These are phyloP conservation scores for Drosophila histrio DNA, from an alignment of 2,888 invertebrate genomes.

Conservation along the genomic window DNA sequence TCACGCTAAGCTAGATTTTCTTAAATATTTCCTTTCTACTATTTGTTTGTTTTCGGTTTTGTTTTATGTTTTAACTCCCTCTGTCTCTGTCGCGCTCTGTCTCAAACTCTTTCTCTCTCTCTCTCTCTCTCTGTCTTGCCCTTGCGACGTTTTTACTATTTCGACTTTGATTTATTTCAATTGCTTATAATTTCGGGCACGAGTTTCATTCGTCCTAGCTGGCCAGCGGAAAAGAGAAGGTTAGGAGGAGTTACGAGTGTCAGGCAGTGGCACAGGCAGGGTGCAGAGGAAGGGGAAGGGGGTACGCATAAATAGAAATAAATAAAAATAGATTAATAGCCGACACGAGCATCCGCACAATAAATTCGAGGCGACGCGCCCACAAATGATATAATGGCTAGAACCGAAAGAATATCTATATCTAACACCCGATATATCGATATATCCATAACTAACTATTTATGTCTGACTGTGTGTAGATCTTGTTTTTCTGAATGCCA, in stretches of 20 bases:
- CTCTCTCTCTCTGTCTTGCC: not conserved
- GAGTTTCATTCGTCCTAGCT: slow-evolving; percentile 28
- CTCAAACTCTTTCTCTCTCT: not conserved
- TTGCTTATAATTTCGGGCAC: slow-evolving; percentile 76
- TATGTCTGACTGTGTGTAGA: not conserved
- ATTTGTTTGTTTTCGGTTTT: not conserved
- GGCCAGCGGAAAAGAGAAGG: not conserved
- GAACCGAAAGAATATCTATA: slow-evolving; percentile 31
- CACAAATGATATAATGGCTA: slow-evolving; percentile 54
- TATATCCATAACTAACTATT: slow-evolving; percentile 2
- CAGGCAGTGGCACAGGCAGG: not conserved
- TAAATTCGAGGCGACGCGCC: slow-evolving; percentile 61
- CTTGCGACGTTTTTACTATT: slow-evolving; percentile 60
- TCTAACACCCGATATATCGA: slow-evolving; percentile 16
- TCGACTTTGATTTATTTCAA: slow-evolving; percentile 75
- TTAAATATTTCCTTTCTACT: not conserved
- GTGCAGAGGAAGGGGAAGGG: not conserved
- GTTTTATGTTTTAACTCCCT: not conserved
- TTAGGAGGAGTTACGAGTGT: not conserved
- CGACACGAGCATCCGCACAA: slow-evolving; percentile 59
- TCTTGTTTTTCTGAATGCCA: not conserved
- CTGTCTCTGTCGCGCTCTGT: not conserved
- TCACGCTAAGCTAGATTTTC: not conserved
- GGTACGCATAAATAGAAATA: slow-evolving; percentile 70
- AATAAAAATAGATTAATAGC: slow-evolving; percentile 77